phyloP scores from a whole-genome alignment of 2,113 vertebrate genomes.

The Paramisgurnus dabryanus region DNA sequence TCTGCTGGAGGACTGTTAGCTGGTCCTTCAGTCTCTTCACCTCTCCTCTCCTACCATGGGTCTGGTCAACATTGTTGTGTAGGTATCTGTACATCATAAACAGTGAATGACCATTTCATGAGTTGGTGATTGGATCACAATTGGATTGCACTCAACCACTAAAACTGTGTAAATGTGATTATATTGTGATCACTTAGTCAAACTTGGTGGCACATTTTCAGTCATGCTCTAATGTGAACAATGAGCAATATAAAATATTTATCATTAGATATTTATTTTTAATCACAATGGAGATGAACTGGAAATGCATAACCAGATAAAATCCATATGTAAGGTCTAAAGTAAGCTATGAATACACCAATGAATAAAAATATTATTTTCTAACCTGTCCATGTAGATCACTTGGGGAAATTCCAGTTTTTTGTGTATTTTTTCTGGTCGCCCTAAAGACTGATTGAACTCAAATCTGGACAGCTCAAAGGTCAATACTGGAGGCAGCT shows the following conservation, averaged over 20 bases:
- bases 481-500: conserved; percentile 92
- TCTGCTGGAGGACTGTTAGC: conserved; percentile 83
- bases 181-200: no score
- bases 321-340: no score
- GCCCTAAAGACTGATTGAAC: conserved; percentile 96
- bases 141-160: no score
- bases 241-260: no score
- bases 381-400: conserved; percentile 96
- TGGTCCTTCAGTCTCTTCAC: conserved; percentile 84
- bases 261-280: no score
- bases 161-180: no score
- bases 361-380: neutral
- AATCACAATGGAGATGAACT: no score
- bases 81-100: conserved; percentile 80
- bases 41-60: conserved; percentile 83
- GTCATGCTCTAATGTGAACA: no score
- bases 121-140: neutral
- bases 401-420: conserved; percentile 93
- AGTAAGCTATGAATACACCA: neutral
- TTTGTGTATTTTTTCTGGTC: conserved; percentile 98
- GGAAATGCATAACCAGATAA: no score
- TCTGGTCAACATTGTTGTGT: conserved; percentile 84
- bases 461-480: conserved; percentile 97
- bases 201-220: no score
- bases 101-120: neutral